A percentile compares a stretch with the other conserved stretches of the same genome.
Evolutionary conservation across 2,113 vertebrate species (phyloP).

Genomic region (Sylvilagus bachmani): DNA sequence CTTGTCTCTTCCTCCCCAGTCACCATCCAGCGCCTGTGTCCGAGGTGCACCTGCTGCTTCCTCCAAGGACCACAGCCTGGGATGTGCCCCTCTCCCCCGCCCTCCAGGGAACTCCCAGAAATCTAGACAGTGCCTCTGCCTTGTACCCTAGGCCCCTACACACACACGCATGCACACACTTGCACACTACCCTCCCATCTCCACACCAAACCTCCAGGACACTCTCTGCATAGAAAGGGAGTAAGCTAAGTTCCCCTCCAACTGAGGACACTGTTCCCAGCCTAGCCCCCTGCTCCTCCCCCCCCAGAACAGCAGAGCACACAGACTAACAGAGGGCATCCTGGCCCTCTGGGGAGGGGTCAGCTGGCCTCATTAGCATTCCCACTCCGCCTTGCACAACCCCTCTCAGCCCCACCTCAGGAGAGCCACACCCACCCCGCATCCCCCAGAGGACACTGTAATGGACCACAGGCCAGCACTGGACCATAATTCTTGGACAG

Average conservation of each 20-base stretch:
- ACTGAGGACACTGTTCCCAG: not conserved
- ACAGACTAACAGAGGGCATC: fast-evolving
- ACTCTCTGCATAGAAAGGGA: not conserved
- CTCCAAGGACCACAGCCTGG: not conserved
- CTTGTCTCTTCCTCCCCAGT: not conserved
- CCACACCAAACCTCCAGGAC: not conserved
- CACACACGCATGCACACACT: too few species aligned
- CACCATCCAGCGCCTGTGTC: not conserved
- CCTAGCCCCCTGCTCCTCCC: too few species aligned
- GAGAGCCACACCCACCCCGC: not conserved
- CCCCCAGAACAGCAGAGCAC: not conserved
- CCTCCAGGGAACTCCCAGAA: not conserved
- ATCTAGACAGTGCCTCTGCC: not conserved
- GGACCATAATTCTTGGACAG: not conserved
- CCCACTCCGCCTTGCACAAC: not conserved
- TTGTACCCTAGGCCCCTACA: not conserved
- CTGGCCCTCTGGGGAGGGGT: not conserved
- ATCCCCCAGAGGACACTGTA: not conserved
- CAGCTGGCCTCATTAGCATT: not conserved
- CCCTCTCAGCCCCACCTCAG: not conserved
- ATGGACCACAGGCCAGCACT: not conserved
- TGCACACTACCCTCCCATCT: not conserved
- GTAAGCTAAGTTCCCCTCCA: not conserved
- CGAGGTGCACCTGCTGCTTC: not conserved
- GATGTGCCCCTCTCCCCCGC: not conserved